These are phyloP conservation scores for Periplaneta americana DNA, from an alignment of 1,140 invertebrate genomes.

Conservation along the genomic window DNA sequence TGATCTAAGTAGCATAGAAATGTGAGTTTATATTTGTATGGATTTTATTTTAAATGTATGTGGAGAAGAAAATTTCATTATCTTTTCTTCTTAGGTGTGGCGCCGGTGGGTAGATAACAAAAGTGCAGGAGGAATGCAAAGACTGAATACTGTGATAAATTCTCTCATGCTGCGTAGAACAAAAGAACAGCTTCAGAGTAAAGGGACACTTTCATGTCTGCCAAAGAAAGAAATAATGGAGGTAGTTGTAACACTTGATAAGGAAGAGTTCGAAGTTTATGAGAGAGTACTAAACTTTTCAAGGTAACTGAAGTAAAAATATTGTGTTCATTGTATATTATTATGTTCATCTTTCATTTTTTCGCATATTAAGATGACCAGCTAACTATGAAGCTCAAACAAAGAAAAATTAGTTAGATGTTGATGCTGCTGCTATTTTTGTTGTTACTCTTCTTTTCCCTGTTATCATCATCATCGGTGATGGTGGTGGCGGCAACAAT, in stretches of 20 bases:
- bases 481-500: no score
- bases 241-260: conserved; percentile 53
- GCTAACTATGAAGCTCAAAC: no score
- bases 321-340: no score
- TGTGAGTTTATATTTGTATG: no score
- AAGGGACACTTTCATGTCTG: conserved; percentile 51
- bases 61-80: background rate
- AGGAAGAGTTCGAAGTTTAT: conserved; percentile 71
- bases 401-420: no score
- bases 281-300: conserved; percentile 49
- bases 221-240: conserved; percentile 56
- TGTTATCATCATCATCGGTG: no score
- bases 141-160: conserved; percentile 73
- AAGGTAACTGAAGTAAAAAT: conserved; percentile 23
- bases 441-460: no score
- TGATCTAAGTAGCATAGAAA: no score
- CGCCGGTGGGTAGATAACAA: conserved; percentile 69
- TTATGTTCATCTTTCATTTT: no score
- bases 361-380: no score
- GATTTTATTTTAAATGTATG: no score
- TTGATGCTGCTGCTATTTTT: no score
- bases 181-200: conserved; percentile 65
- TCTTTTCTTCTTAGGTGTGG: conserved; percentile 36
- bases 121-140: conserved; percentile 57
- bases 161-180: conserved; percentile 77